phyloP scores from a whole-genome alignment of 2,113 vertebrate species.

The Willisornis vidua region DNA sequence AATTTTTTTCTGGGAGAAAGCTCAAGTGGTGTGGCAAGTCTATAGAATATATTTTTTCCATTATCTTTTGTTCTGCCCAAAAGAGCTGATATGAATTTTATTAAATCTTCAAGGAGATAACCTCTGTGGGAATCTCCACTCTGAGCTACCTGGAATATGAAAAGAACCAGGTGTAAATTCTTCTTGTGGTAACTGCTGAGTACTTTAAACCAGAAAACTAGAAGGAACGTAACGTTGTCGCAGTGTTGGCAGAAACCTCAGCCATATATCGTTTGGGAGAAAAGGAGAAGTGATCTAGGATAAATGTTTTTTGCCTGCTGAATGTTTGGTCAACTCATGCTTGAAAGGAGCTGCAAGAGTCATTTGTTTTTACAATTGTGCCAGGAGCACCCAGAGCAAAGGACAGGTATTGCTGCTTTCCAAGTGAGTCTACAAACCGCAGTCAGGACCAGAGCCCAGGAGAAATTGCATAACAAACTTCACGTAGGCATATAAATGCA shows the following conservation, averaged over 20 bases:
- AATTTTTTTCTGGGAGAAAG: not conserved
- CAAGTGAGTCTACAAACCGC: accelerated
- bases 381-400: not conserved
- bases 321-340: not conserved
- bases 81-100: not conserved
- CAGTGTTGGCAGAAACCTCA: not conserved
- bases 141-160: not conserved
- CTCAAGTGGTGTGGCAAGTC: not conserved
- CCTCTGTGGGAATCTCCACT: not conserved
- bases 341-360: not conserved
- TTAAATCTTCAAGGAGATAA: not conserved
- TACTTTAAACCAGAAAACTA: not conserved
- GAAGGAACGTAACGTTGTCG: not conserved
- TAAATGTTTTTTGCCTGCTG: not conserved
- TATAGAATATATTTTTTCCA: not conserved
- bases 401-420: not conserved
- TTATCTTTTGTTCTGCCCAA: not conserved
- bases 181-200: not conserved
- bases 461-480: not conserved
- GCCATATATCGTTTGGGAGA: not conserved
- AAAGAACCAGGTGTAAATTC: not conserved
- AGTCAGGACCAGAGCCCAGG: not conserved
- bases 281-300: not conserved
- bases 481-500: not conserved
- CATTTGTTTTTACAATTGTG: not conserved